A percentile compares a stretch with the other conserved stretches of the same genome.
These are phyloP conservation scores for Sclerodermus sp. DNA, from an alignment of 2,888 invertebrate genomes.

Conservation along the genomic window DNA sequence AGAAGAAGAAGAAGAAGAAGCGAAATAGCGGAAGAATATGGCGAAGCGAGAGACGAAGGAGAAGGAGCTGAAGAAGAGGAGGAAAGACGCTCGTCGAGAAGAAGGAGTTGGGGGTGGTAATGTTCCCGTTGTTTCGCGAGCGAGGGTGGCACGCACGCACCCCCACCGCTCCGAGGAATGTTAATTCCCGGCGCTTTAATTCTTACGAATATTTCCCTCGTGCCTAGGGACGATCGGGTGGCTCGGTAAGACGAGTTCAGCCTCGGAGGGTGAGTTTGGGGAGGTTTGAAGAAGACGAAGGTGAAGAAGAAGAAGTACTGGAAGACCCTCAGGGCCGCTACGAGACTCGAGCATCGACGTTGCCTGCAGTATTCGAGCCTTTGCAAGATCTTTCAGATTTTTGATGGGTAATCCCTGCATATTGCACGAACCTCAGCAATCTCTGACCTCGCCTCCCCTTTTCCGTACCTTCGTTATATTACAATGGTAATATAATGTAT, in stretches of 20 bases:
- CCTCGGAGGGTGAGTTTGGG: conserved; percentile 10
- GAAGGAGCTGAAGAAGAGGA: conserved; percentile 29
- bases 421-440: too few species aligned
- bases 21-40: conserved; percentile 34
- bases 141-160: conserved; percentile 51
- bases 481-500: too few species aligned
- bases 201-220: conserved; percentile 57
- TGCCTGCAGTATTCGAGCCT: too few species aligned
- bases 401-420: too few species aligned
- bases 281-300: conserved; percentile 17
- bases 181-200: conserved; percentile 58
- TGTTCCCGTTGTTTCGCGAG: conserved; percentile 53
- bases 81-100: too few species aligned
- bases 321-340: conserved; percentile 14
- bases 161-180: conserved; percentile 49
- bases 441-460: too few species aligned
- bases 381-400: too few species aligned
- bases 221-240: conserved; percentile 40
- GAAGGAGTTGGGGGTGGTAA: conserved; percentile 39
- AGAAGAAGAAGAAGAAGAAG: conserved; percentile 15
- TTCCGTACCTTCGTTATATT: too few species aligned
- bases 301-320: conserved; percentile 22
- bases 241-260: conserved; percentile 11
- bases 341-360: neutral
- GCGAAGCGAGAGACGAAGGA: conserved; percentile 27